Base-by-base conservation (phyloP, 2,888 invertebrate species). In the Odontocolon sp. region DNA sequence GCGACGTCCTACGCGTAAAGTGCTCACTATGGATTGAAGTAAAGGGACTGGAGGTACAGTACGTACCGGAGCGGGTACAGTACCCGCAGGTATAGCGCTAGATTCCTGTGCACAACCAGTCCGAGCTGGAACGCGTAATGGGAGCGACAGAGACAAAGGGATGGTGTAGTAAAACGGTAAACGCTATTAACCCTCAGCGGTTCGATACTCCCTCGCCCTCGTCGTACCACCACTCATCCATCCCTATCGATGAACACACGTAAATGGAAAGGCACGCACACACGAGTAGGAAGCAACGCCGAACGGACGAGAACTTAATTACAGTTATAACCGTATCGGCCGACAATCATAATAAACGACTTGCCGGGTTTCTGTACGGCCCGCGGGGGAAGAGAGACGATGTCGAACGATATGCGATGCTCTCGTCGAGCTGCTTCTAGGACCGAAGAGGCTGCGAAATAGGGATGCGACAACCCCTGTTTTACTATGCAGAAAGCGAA, bases 101-200 rank as follows among this genome's bases (percentile, higher is more conserved):
- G 36, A 56, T 80, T 70, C 69, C 73, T n/a, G n/a, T n/a, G n/a
- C n/a, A n/a, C n/a, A n/a, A n/a, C n/a, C n/a, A n/a, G n/a, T n/a
- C n/a, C n/a, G 38, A 47, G 36, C 45, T 40, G 50, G 57, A 68
- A 78, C 18, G 57, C 28, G 45, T 45, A 45, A 64, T 36, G 23
- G 63, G 76, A 67, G 64, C 63, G 52, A 33, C 45, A 66, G 68
- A 31, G 64, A 64, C 59, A 31, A 45, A 47, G 38, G 59, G 69
- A 66, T 45, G 31, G 38, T 36, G 47, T 63, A 50, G 77, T 78
- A 80, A 82, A 82, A 74, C 78, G 75, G 68, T 81, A 81, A 84
- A 82, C 81, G 80, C 80, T 78, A 80, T 83, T 84, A 73, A 81
- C 78, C 79, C 79, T 71, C 57, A 47, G 68, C 64, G 66, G 72